phyloP scores from a whole-genome alignment of 2,888 invertebrate species.

The Erynnis tages region DNA sequence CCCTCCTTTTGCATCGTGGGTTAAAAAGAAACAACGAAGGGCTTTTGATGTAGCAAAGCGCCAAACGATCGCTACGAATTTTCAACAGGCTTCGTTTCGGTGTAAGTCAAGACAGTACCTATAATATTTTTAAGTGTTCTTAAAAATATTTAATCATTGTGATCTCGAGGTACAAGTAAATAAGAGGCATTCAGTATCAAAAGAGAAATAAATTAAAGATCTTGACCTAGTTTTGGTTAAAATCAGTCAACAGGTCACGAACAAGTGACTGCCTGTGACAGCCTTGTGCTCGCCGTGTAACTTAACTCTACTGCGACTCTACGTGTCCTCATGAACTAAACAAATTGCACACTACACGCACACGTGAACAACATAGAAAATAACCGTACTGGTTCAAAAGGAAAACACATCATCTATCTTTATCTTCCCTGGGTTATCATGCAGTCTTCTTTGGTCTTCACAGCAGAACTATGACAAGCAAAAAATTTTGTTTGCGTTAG shows the following conservation, averaged over 20 bases:
- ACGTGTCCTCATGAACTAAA: slow-evolving; percentile 54
- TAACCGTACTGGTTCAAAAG: neutral
- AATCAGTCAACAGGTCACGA: slow-evolving; percentile 79
- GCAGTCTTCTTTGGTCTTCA: too few relatives aligned
- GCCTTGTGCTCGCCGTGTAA: slow-evolving; percentile 65
- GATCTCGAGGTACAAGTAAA: slow-evolving; percentile 42
- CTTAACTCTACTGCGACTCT: slow-evolving; percentile 55
- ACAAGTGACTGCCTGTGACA: slow-evolving; percentile 75
- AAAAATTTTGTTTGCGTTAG: too few relatives aligned
- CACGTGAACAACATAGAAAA: slow-evolving; percentile 12
- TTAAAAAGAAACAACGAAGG: too few relatives aligned
- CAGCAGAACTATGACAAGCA: too few relatives aligned
- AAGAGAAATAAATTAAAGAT: slow-evolving; percentile 69
- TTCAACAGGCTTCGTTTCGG: too few relatives aligned
- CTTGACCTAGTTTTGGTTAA: slow-evolving; percentile 74
- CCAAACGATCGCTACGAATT: too few relatives aligned
- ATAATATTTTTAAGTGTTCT: too few relatives aligned
- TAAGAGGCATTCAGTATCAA: slow-evolving; percentile 58
- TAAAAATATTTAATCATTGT: slow-evolving; percentile 29
- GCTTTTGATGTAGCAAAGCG: too few relatives aligned
- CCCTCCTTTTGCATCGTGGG: too few relatives aligned
- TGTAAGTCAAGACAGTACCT: too few relatives aligned
- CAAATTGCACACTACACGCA: slow-evolving; percentile 11
- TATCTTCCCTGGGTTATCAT: too few relatives aligned
- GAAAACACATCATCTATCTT: neutral